phyloP scores from a whole-genome alignment of 2,888 invertebrate genomes.

The Volucella bombylans region DNA sequence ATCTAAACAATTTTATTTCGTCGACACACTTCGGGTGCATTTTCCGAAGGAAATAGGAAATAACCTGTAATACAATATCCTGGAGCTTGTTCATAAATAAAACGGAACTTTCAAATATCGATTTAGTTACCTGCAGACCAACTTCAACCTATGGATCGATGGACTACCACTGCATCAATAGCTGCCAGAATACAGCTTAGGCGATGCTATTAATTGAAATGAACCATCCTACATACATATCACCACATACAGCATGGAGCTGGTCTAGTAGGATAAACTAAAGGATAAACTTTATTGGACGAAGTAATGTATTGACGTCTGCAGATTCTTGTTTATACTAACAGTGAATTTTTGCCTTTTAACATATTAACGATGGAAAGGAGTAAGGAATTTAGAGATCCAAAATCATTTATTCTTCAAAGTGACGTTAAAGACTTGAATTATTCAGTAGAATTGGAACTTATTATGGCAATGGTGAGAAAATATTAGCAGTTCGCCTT shows the following conservation, averaged over 20 bases:
- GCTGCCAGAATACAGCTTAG: constrained; percentile 14
- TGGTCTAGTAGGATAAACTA: not conserved
- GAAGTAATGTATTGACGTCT: constrained; percentile 58
- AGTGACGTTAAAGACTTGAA: constrained; percentile 30
- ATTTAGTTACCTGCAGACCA: constrained; percentile 59
- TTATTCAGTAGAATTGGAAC: constrained; percentile 21
- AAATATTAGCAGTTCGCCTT: no score
- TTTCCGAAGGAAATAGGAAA: constrained; percentile 21
- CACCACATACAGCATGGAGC: not conserved
- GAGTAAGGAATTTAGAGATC: constrained; percentile 38
- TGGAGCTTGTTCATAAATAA: constrained; percentile 46
- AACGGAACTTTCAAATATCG: constrained; percentile 58
- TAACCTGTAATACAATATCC: constrained; percentile 59
- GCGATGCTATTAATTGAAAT: constrained; percentile 30
- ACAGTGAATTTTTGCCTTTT: constrained; percentile 27
- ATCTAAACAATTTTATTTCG: constrained; percentile 47
- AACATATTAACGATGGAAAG: constrained; percentile 4
- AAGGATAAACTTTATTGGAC: constrained; percentile 55
- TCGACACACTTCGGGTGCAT: constrained; percentile 21
- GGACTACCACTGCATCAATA: constrained; percentile 65
- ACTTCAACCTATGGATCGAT: constrained; percentile 53
- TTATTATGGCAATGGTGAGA: no score
- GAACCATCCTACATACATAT: not conserved
- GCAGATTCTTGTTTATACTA: constrained; percentile 9
- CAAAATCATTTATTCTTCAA: constrained; percentile 22